These are phyloP conservation scores for Machaerirhynchus nigripectus DNA, from an alignment of 2,113 vertebrate genomes.

Conservation along the genomic window DNA sequence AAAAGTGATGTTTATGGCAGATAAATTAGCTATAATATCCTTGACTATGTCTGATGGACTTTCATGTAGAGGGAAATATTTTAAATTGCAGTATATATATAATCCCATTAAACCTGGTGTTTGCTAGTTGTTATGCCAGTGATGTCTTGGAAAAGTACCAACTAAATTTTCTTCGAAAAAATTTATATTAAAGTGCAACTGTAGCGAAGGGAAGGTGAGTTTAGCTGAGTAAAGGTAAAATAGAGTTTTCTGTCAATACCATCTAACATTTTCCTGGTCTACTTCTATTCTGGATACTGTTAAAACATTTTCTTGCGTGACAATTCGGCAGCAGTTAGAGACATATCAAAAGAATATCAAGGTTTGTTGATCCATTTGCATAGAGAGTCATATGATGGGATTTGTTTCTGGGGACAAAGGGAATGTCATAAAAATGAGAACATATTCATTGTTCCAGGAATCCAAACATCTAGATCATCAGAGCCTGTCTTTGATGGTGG, in stretches of 20 bases:
- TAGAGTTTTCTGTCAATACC: not conserved
- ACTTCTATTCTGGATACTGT: not conserved
- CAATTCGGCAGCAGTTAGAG: not conserved
- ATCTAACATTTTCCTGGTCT: not conserved
- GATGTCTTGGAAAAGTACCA: not conserved
- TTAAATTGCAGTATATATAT: not conserved
- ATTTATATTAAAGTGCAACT: not conserved
- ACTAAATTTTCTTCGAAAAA: not conserved
- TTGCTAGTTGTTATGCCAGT: not conserved
- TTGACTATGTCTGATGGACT: not conserved
- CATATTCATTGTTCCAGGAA: not conserved
- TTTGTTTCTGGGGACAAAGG: not conserved
- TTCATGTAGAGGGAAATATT: not conserved
- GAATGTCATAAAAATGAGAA: not conserved
- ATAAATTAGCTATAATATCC: not conserved
- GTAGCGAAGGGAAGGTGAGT: not conserved
- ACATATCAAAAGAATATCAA: not conserved
- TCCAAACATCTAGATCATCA: not conserved
- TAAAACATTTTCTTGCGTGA: not conserved
- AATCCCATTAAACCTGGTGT: not conserved
- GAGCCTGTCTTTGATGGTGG: not conserved
- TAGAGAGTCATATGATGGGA: not conserved
- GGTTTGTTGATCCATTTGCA: not conserved
- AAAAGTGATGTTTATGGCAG: not conserved
- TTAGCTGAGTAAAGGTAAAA: not conserved